A percentile compares a stretch with the other conserved stretches of the same genome.
Conservation (phyloP, 2,797 vertebrate genomes). For the Propithecus deckenii region DNA sequence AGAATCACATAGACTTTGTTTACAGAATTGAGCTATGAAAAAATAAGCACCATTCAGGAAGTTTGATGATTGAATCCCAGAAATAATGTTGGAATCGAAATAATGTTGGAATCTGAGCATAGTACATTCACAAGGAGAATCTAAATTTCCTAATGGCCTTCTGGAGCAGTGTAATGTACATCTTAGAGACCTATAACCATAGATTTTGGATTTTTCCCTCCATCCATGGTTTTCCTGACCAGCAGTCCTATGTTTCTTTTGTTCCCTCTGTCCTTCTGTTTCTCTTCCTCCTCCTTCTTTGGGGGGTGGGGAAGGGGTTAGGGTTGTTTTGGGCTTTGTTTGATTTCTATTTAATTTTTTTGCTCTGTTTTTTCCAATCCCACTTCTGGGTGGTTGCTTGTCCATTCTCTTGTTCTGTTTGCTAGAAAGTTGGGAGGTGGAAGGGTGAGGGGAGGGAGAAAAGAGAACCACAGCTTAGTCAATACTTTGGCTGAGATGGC, state of each 20-base stretch:
- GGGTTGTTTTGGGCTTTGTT: background rate
- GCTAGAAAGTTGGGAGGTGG: background rate
- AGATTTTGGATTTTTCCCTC: background rate
- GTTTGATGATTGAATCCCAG: constrained; percentile 22
- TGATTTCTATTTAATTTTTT: background rate
- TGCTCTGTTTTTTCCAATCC: background rate
- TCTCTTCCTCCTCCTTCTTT: no score
- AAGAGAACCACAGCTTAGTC: background rate
- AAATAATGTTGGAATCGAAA: background rate
- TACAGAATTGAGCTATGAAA: constrained; percentile 9
- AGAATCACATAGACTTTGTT: background rate
- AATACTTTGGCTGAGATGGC: background rate
- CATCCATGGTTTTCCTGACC: background rate
- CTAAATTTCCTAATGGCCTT: background rate
- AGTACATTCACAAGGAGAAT: background rate
- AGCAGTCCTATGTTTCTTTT: background rate
- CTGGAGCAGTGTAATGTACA: background rate
- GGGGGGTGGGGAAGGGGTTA: no score
- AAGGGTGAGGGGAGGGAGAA: background rate
- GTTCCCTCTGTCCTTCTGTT: background rate
- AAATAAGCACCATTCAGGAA: background rate
- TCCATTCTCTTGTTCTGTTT: background rate
- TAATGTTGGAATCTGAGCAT: background rate
- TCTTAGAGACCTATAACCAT: background rate
- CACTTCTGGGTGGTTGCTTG: background rate